Evolutionary conservation across 1,140 invertebrate genomes (phyloP).

Genomic region (Orchestia grillus): DNA sequence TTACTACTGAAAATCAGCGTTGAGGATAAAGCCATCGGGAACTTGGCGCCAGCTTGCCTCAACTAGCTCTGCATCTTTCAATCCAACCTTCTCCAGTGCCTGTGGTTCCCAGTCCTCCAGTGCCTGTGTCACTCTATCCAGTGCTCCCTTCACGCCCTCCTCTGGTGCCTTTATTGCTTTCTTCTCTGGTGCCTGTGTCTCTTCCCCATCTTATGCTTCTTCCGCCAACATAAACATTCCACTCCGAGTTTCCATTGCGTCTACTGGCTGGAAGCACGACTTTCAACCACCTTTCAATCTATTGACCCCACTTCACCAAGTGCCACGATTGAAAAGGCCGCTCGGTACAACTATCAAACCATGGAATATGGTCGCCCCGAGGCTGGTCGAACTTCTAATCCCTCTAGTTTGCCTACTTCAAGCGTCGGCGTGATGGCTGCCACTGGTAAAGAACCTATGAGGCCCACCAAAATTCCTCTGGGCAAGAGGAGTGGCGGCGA

Average conservation of each 20-base stretch:
- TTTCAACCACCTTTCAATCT: background rate
- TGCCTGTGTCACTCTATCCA: slow-evolving; percentile 18
- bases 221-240: background rate
- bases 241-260: background rate
- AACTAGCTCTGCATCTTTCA: background rate
- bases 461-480: slow-evolving; percentile 26
- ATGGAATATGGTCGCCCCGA: background rate
- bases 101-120: background rate
- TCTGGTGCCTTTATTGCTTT: background rate
- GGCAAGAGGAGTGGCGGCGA: slow-evolving; percentile 34
- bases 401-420: background rate
- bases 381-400: background rate
- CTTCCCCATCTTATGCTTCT: background rate
- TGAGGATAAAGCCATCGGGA: background rate
- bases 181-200: background rate
- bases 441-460: background rate
- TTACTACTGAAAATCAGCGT: background rate
- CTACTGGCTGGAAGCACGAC: background rate
- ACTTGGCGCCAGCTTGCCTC: background rate
- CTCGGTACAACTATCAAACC: background rate
- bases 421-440: background rate
- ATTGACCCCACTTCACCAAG: background rate
- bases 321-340: background rate
- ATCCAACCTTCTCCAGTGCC: background rate
- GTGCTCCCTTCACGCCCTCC: slow-evolving; percentile 22